Evolutionary conservation across 1,140 invertebrate genomes (phyloP).

Genomic region (Paramacrobiotus metropolitanus): DNA sequence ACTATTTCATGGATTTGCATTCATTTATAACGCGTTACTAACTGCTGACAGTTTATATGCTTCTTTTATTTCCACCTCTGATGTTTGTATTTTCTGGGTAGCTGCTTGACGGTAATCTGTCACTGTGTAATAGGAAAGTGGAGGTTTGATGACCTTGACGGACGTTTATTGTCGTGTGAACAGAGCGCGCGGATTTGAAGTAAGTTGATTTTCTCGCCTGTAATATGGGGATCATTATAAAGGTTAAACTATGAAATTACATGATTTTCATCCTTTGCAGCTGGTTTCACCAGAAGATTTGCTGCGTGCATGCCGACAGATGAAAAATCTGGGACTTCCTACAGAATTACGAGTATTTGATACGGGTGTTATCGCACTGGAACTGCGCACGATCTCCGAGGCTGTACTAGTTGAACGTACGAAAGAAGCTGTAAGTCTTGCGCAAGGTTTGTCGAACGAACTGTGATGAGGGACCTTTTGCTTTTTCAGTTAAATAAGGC

Average conservation of each 20-base stretch:
- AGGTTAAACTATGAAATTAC: too few relatives aligned
- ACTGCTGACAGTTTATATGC: too few relatives aligned
- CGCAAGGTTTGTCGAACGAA: conserved; percentile 2
- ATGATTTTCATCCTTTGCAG: conserved; percentile 40
- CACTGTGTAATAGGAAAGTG: conserved; percentile 40
- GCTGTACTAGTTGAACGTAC: conserved; percentile 45
- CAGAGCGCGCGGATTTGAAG: conserved; percentile 31
- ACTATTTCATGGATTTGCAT: too few relatives aligned
- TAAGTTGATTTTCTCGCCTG: conserved; percentile 15
- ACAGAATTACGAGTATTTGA: conserved; percentile 52
- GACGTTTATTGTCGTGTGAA: conserved; percentile 93
- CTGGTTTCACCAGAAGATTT: conserved; percentile 81
- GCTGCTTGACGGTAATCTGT: not conserved
- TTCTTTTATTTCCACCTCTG: too few relatives aligned
- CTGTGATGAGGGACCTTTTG: conserved; percentile 11
- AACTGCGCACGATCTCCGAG: conserved; percentile 51
- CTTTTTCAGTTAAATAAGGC: conserved; percentile 40
- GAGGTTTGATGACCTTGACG: conserved; percentile 83
- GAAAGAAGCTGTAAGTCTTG: conserved; percentile 34
- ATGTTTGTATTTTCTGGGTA: too few relatives aligned
- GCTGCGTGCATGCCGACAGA: conserved; percentile 52
- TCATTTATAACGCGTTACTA: too few relatives aligned
- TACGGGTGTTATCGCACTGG: conserved; percentile 68
- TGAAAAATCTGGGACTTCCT: conserved; percentile 34
- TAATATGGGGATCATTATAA: too few relatives aligned